A percentile compares a stretch with the other conserved stretches of the same genome.
These are phyloP conservation scores for Dolichopus griseipennis DNA, from an alignment of 2,888 invertebrate genomes.

Conservation along the genomic window DNA sequence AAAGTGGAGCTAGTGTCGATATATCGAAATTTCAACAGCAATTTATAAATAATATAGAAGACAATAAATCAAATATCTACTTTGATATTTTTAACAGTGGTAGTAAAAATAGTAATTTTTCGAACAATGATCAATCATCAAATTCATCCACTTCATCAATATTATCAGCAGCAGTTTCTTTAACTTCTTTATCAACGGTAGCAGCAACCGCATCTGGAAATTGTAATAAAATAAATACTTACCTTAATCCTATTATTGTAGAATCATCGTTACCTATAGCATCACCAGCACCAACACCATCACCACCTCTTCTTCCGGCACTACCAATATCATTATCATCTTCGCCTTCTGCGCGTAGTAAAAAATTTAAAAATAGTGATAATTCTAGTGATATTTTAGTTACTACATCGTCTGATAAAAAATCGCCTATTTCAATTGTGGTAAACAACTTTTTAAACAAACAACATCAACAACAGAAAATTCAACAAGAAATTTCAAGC, in stretches of 20 bases:
- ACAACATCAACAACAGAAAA: background rate
- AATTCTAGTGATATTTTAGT: background rate
- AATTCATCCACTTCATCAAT: background rate
- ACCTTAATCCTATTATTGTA: no score
- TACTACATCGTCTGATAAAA: background rate
- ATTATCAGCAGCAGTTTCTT: constrained; percentile 14
- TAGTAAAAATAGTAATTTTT: background rate
- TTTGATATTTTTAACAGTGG: background rate
- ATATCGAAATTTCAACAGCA: background rate
- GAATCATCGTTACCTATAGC: constrained; percentile 11
- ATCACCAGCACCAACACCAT: background rate
- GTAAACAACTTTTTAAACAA: background rate
- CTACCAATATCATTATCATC: background rate
- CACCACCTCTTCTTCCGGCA: no score
- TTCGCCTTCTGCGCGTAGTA: background rate
- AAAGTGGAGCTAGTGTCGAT: background rate
- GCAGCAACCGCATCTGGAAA: constrained; percentile 13
- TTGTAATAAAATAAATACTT: background rate
- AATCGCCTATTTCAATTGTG: background rate
- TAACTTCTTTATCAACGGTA: constrained; percentile 12
- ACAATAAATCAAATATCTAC: background rate
- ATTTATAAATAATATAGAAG: background rate
- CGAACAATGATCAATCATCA: constrained; percentile 7
- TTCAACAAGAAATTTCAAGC: background rate
- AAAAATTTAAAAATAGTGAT: background rate